These are phyloP conservation scores for Zophobas atratus DNA, from an alignment of 1,140 invertebrate species.

Conservation along the genomic window DNA sequence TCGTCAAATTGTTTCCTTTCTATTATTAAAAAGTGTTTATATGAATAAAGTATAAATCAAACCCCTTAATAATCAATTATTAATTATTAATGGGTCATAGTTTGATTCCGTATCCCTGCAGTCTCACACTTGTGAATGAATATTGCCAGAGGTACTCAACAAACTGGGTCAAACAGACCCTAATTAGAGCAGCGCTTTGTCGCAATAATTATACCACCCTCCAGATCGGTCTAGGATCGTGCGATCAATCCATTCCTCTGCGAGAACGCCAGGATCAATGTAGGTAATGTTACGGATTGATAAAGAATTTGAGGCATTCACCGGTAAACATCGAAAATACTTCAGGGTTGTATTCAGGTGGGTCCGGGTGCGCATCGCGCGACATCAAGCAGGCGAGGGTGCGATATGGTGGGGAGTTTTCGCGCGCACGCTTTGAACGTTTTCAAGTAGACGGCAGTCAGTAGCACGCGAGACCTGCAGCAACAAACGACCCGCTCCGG, in stretches of 20 bases:
- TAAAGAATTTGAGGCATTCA: constrained; percentile 33
- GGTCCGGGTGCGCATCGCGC: constrained; percentile 40
- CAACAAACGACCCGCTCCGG: constrained; percentile 13
- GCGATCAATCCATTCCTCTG: constrained; percentile 1
- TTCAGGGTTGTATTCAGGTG: constrained; percentile 45
- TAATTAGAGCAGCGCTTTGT: background rate
- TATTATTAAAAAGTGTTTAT: too few relatives aligned
- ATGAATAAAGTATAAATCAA: background rate
- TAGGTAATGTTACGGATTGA: constrained; percentile 19
- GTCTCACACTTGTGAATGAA: background rate
- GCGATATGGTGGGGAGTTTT: constrained; percentile 58
- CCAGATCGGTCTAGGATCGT: background rate
- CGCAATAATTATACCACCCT: background rate
- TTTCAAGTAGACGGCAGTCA: constrained; percentile 52
- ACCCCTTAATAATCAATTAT: constrained; percentile 8
- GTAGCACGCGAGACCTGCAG: constrained; percentile 56
- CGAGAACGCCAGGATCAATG: constrained; percentile 16
- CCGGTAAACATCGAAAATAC: constrained; percentile 38
- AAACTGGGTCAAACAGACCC: constrained; percentile 6
- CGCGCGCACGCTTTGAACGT: constrained; percentile 59
- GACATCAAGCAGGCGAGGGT: constrained; percentile 49
- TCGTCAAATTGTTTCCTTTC: too few relatives aligned
- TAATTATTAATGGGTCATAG: background rate
- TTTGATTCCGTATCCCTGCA: too few relatives aligned
- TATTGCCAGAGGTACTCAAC: background rate